Percentiles rank a stretch among this genome's conserved stretches.
phyloP scores from a whole-genome alignment of 92 coral and sea anemone species.

The Palythoa grandis region DNA sequence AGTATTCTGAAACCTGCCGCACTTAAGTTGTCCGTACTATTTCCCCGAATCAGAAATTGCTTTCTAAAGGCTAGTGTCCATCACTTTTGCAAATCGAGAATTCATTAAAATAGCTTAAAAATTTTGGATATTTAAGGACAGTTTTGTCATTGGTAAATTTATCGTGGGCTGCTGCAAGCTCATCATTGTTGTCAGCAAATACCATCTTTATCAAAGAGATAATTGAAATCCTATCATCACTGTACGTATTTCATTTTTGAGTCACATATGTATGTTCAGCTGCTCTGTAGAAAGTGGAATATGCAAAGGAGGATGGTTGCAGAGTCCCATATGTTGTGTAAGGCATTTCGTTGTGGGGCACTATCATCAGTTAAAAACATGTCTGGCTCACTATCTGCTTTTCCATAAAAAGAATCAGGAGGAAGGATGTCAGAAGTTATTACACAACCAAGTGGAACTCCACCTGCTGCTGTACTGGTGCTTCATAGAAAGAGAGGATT shows the following conservation, averaged over 20 bases:
- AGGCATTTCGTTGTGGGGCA: constrained; percentile 1
- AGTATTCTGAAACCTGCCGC: constrained; percentile 41
- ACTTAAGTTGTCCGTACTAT: constrained; percentile 26
- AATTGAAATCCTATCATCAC: constrained; percentile 14
- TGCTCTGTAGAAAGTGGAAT: constrained; percentile 41
- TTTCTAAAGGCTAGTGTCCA: constrained; percentile 10
- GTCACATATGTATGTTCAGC: constrained; percentile 39
- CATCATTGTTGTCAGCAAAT: constrained; percentile 33
- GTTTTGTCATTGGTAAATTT: background rate
- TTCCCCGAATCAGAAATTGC: background rate
- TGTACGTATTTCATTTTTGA: constrained; percentile 30
- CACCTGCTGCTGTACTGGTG: constrained; percentile 23
- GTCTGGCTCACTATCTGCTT: background rate
- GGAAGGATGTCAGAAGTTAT: constrained; percentile 41
- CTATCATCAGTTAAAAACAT: constrained; percentile 20
- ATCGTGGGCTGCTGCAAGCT: constrained; percentile 5
- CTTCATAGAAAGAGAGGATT: background rate
- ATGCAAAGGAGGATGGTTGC: constrained; percentile 20
- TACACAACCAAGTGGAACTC: constrained; percentile 5
- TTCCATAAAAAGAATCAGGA: constrained; percentile 42
- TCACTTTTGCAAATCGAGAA: background rate
- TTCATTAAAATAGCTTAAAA: background rate
- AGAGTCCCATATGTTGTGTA: background rate
- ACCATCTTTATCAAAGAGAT: constrained; percentile 32
- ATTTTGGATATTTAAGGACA: constrained; percentile 1